Evolutionary conservation across 2,888 invertebrate genomes (phyloP), one percentile per base, ranked within the genome.

Genomic region (Pecten maximus): DNA sequence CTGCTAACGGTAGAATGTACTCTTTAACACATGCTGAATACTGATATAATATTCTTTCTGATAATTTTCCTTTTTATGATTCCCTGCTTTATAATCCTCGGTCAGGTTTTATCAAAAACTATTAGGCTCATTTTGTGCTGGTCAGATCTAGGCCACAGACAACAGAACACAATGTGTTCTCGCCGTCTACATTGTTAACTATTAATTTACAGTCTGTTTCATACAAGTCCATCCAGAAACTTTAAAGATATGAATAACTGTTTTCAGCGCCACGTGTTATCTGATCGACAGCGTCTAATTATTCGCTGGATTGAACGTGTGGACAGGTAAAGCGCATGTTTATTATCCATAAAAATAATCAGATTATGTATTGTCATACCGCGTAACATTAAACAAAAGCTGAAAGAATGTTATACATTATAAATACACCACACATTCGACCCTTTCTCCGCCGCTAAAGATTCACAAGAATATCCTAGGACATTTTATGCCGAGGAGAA

Each of bases 141-240:
- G n/a, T 60, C 3, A n/a, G 60, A 60, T 60, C 54, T n/a, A 40
- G 40, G 40, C 28, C 74, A n/a, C 35, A 88, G 28, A 40, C 54
- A 89, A 86, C 2, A 0, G 3, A 19, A 10, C 10, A 6, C n/a
- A 44, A 28, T 16, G 40, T n/a, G 15, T 88, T 40, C 6, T 16
- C 40, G 40, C 19, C 89, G 44, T 48, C 87, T 60, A 87, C 35
- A 90, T 40, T 44, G 40, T 87, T 48, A 60, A 60, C 60, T 60
- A 60, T 60, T 60, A 60, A 60, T 60, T 60, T 60, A 60, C 60
- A 60, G n/a, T 60, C 60, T 60, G 23, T 60, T 60, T 60, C 23
- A 60, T n/a, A 60, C 4, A 50, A 60, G 23, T 60, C 23, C n/a
- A 6, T 16, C n/a, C 0, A 60, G 23, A 60, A 6, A 60, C 4